phyloP scores from a whole-genome alignment of 1,140 invertebrate species.

The Zaprionus taronus region DNA sequence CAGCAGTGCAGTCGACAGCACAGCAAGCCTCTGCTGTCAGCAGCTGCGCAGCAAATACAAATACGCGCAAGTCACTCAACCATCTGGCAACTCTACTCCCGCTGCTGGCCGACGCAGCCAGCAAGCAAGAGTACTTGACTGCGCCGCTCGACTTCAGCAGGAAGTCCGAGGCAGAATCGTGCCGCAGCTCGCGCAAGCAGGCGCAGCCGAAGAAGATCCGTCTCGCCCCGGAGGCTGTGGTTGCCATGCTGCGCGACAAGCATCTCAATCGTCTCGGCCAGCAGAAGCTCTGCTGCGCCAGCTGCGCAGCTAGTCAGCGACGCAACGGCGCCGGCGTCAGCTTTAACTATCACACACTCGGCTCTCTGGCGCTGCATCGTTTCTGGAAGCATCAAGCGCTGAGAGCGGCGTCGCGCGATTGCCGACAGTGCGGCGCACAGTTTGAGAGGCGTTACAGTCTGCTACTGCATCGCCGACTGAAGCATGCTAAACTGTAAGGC shows the following conservation, averaged over 20 bases:
- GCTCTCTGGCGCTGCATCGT: conserved; percentile 84
- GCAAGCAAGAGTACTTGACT: conserved; percentile 75
- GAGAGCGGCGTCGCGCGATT: conserved; percentile 17
- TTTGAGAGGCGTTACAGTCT: conserved; percentile 65
- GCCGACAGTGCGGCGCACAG: conserved; percentile 49
- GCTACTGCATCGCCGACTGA: conserved; percentile 45
- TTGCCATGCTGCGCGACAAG: conserved; percentile 76
- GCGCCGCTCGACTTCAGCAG: conserved; percentile 79
- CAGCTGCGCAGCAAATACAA: conserved; percentile 17
- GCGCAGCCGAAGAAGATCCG: conserved; percentile 84
- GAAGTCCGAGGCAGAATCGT: conserved; percentile 57
- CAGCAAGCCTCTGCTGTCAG: background rate
- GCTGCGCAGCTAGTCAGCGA: conserved; percentile 40
- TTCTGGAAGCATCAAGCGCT: conserved; percentile 84
- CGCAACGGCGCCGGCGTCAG: conserved; percentile 57
- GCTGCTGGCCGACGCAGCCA: conserved; percentile 77
- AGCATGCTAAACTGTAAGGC: conserved; percentile 34
- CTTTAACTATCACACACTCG: conserved; percentile 85
- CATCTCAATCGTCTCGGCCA: conserved; percentile 78
- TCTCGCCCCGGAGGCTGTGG: conserved; percentile 65
- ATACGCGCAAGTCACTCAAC: conserved; percentile 71
- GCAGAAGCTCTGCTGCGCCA: conserved; percentile 62
- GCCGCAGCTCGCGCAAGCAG: conserved; percentile 79
- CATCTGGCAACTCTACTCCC: conserved; percentile 76
- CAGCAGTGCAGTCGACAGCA: conserved; percentile 7